These are phyloP conservation scores for Marmota monax DNA, from an alignment of 2,113 vertebrate genomes.

Conservation along the genomic window DNA sequence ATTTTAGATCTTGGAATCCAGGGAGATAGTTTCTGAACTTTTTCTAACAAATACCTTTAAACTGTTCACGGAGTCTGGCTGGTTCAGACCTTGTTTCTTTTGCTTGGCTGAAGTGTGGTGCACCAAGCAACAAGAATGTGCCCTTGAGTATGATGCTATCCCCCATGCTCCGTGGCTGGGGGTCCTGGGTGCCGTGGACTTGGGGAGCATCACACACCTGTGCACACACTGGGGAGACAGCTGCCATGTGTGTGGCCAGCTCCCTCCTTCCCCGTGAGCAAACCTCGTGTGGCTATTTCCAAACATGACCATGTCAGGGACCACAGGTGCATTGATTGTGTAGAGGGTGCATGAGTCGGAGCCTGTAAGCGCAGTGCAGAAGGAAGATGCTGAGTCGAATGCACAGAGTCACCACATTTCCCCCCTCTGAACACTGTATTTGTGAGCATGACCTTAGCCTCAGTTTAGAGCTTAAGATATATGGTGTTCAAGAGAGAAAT, in stretches of 20 bases:
- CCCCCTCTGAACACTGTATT: background rate
- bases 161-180: rapidly evolving
- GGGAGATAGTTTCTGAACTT: background rate
- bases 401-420: background rate
- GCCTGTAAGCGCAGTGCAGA: background rate
- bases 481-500: background rate
- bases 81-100: background rate
- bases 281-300: background rate
- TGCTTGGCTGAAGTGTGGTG: background rate
- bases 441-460: background rate
- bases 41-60: background rate
- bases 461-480: background rate
- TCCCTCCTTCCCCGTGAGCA: background rate
- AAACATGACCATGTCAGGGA: background rate
- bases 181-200: too few species aligned
- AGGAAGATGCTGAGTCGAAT: background rate
- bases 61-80: background rate
- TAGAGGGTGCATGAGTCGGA: background rate
- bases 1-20: background rate
- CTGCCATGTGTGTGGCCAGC: rapidly evolving
- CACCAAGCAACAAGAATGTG: background rate
- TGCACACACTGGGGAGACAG: too few species aligned
- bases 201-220: too few species aligned
- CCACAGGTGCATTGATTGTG: background rate
- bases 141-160: background rate